phyloP scores from a whole-genome alignment of 2,113 vertebrate genomes.

The Fregata magnificens region DNA sequence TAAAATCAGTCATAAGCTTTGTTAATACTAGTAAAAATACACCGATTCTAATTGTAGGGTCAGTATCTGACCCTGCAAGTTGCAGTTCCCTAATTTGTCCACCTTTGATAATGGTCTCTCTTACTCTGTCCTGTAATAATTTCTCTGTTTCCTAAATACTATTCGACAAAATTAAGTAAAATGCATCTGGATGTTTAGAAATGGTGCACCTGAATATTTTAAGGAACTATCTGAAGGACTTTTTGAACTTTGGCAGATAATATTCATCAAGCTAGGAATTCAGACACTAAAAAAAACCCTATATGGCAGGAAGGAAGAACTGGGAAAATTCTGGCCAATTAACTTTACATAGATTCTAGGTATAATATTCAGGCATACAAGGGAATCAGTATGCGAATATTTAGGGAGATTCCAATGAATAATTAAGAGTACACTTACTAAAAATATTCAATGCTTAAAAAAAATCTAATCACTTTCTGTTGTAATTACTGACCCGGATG shows the following conservation, averaged over 20 bases:
- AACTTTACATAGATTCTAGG: constrained; percentile 18
- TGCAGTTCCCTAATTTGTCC: background rate
- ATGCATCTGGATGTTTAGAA: background rate
- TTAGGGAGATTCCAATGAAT: constrained; percentile 24
- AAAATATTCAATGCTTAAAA: background rate
- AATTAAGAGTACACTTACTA: constrained; percentile 42
- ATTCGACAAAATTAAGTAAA: background rate
- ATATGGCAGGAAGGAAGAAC: background rate
- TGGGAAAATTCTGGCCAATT: constrained; percentile 17
- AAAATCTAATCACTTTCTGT: background rate
- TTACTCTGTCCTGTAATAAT: background rate
- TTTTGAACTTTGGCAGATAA: constrained; percentile 19
- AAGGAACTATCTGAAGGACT: background rate
- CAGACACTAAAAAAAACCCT: constrained; percentile 16
- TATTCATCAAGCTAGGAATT: background rate
- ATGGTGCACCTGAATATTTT: constrained; percentile 11
- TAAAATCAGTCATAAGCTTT: background rate
- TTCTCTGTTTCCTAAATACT: background rate
- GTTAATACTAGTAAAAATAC: background rate
- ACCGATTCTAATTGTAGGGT: background rate
- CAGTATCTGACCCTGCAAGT: background rate
- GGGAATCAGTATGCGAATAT: constrained; percentile 25
- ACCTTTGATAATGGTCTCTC: background rate
- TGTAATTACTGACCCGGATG: constrained; percentile 29
- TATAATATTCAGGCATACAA: constrained; percentile 31